Percentiles rank a stretch among this genome's conserved stretches.
Evolutionary conservation across 2,888 invertebrate species (phyloP).

Genomic region (Pyrrhosoma nymphula): DNA sequence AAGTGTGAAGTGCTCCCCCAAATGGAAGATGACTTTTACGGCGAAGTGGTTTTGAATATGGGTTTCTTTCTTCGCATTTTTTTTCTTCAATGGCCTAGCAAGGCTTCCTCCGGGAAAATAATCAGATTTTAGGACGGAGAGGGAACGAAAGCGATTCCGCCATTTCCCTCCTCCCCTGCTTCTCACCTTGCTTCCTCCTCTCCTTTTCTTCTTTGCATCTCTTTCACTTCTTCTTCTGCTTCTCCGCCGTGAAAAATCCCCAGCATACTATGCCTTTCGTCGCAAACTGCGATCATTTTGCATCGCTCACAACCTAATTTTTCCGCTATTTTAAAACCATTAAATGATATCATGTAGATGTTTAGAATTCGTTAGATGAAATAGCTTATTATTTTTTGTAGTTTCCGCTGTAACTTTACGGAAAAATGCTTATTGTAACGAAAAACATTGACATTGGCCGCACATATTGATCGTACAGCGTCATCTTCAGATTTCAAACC

Average conservation of each 20-base stretch:
- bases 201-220: background rate
- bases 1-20: constrained; percentile 66
- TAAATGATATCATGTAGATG: no score
- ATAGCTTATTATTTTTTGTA: no score
- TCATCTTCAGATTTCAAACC: no score
- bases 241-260: background rate
- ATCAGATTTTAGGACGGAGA: constrained; percentile 52
- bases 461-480: no score
- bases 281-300: no score
- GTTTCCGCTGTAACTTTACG: no score
- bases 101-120: constrained; percentile 44
- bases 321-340: no score
- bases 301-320: no score
- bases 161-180: background rate
- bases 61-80: constrained; percentile 47
- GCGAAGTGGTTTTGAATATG: constrained; percentile 67
- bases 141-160: constrained; percentile 12
- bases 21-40: constrained; percentile 66
- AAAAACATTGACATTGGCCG: no score
- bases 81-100: constrained; percentile 47
- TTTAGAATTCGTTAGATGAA: no score
- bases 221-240: background rate
- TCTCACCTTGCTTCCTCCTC: background rate
- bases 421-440: no score
- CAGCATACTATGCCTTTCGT: no score